phyloP scores from a whole-genome alignment of 2,113 vertebrate genomes.

The Puffinus mauretanicus region DNA sequence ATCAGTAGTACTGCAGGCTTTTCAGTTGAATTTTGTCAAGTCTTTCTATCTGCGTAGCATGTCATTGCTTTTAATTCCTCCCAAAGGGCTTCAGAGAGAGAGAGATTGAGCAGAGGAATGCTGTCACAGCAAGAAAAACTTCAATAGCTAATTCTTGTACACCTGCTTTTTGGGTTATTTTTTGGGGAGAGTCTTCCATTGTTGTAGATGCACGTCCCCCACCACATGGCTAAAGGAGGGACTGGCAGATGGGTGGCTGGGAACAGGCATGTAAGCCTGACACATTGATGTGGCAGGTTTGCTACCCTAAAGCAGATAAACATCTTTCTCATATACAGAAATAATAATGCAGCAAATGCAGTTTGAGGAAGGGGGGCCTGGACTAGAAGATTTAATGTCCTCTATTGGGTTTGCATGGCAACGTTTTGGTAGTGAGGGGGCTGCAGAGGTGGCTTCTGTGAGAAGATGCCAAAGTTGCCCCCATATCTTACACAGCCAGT shows the following conservation, averaged over 20 bases:
- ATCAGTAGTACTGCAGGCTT: neutral
- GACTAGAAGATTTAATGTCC: neutral
- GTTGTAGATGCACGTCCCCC: neutral
- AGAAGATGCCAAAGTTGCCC: neutral
- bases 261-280: neutral
- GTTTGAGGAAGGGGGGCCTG: neutral
- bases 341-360: neutral
- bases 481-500: neutral
- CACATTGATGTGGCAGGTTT: neutral
- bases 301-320: neutral
- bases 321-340: neutral
- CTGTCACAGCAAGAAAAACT: neutral
- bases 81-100: neutral
- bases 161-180: neutral
- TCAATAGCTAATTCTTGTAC: neutral
- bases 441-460: neutral
- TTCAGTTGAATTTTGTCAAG: neutral
- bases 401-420: neutral
- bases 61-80: neutral
- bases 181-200: neutral
- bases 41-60: neutral
- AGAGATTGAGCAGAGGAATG: neutral
- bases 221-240: neutral
- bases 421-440: accelerated
- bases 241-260: accelerated